These are phyloP conservation scores for Barnardius zonarius DNA, from an alignment of 2,113 vertebrate species.

Conservation along the genomic window DNA sequence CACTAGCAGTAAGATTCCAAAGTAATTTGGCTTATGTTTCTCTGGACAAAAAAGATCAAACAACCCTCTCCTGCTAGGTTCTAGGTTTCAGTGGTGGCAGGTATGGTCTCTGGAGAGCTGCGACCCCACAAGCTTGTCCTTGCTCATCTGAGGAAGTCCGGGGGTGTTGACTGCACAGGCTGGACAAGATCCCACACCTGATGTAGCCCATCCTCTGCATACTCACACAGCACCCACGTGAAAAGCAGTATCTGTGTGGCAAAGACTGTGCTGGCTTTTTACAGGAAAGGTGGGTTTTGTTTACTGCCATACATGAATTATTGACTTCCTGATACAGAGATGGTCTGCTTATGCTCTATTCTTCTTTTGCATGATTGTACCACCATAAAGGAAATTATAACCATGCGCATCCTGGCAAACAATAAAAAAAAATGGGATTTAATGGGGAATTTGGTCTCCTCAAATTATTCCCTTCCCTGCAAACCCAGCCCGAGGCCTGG, in stretches of 20 bases:
- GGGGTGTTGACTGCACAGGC: neutral
- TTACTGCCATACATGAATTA: neutral
- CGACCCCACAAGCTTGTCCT: neutral
- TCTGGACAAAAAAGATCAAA: neutral
- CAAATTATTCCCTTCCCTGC: neutral
- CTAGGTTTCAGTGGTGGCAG: neutral
- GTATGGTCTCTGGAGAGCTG: neutral
- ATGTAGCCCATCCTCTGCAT: rapidly evolving
- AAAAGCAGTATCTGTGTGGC: neutral
- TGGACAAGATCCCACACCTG: neutral
- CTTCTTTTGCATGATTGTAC: neutral
- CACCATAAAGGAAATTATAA: neutral
- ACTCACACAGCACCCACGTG: neutral
- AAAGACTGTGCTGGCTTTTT: neutral
- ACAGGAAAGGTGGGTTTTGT: neutral
- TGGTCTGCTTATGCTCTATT: neutral
- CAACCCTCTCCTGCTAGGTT: neutral
- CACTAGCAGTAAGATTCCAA: neutral
- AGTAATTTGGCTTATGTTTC: neutral
- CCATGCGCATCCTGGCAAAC: neutral
- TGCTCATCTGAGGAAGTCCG: neutral
- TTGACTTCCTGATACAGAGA: neutral
- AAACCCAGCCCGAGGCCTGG: neutral
- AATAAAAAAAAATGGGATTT: neutral
- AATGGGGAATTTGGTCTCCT: neutral